A percentile compares a stretch with the other conserved stretches of the same genome.
These are phyloP conservation scores for Phyllotreta striolata DNA, from an alignment of 2,888 invertebrate species.

Conservation along the genomic window DNA sequence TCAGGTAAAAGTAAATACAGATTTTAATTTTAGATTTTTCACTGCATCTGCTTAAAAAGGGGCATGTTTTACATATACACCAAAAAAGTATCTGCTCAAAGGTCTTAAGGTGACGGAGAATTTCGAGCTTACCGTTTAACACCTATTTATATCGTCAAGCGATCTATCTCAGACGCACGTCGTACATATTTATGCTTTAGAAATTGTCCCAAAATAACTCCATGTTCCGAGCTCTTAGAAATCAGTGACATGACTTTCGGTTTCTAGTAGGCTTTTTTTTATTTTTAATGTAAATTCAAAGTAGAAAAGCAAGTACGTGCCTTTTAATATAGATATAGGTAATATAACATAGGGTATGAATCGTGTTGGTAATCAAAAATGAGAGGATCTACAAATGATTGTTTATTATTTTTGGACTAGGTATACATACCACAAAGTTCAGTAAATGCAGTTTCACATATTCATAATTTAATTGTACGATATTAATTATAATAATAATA, in stretches of 20 bases:
- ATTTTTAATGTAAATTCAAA: not conserved
- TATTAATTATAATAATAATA: no score
- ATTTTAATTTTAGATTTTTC: no score
- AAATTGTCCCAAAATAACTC: conserved; percentile 53
- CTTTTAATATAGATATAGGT: no score
- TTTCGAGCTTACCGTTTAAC: conserved; percentile 43
- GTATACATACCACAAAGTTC: no score
- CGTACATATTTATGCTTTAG: conserved; percentile 52
- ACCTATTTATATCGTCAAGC: conserved; percentile 53
- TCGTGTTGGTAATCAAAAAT: no score
- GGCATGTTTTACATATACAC: not conserved
- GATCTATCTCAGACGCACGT: conserved; percentile 52
- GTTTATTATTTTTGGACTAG: no score
- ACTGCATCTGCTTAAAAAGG: not conserved
- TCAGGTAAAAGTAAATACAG: no score
- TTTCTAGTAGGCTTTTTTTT: not conserved
- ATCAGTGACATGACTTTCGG: conserved; percentile 32
- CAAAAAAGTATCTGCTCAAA: not conserved
- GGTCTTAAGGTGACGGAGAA: conserved; percentile 38
- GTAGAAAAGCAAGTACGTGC: not conserved
- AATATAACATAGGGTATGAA: no score
- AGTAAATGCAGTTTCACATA: no score
- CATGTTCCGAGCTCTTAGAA: conserved; percentile 50
- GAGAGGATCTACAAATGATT: no score
- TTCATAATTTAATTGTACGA: no score